Percentiles rank a stretch among this genome's conserved stretches.
Evolutionary conservation across 2,888 invertebrate genomes (phyloP).

Genomic region (Empis stercorea): DNA sequence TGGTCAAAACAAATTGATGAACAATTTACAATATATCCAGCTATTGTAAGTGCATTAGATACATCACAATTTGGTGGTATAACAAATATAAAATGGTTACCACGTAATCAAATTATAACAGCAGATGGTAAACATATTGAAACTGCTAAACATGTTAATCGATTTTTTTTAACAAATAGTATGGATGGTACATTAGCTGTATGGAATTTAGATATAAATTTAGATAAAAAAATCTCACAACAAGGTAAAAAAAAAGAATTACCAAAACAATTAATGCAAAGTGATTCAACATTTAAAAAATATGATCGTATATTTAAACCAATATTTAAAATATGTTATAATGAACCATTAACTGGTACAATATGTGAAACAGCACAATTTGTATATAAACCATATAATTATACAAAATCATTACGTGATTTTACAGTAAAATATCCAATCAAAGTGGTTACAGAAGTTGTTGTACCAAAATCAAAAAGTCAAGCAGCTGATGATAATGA

Average conservation of each 20-base stretch:
- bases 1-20: constrained; percentile 57
- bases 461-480: constrained; percentile 9
- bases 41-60: constrained; percentile 47
- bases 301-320: constrained; percentile 51
- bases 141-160: constrained; percentile 32
- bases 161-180: constrained; percentile 52
- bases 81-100: constrained; percentile 54
- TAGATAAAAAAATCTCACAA: constrained; percentile 14
- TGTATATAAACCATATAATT: constrained; percentile 2
- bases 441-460: constrained; percentile 18
- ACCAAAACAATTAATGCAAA: constrained; percentile 45
- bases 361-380: constrained; percentile 24
- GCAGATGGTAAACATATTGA: constrained; percentile 42
- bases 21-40: constrained; percentile 43
- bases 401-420: not conserved
- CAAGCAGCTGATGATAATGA: constrained; percentile 19
- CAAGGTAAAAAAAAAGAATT: constrained; percentile 26
- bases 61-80: constrained; percentile 52
- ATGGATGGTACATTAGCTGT: constrained; percentile 55
- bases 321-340: constrained; percentile 40
- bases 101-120: constrained; percentile 45
- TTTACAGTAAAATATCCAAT: constrained; percentile 15
- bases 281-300: constrained; percentile 46
- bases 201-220: constrained; percentile 49
- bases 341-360: constrained; percentile 35